Evolutionary conservation across 1,140 invertebrate genomes (phyloP).

Genomic region (Steinernema khuongi): DNA sequence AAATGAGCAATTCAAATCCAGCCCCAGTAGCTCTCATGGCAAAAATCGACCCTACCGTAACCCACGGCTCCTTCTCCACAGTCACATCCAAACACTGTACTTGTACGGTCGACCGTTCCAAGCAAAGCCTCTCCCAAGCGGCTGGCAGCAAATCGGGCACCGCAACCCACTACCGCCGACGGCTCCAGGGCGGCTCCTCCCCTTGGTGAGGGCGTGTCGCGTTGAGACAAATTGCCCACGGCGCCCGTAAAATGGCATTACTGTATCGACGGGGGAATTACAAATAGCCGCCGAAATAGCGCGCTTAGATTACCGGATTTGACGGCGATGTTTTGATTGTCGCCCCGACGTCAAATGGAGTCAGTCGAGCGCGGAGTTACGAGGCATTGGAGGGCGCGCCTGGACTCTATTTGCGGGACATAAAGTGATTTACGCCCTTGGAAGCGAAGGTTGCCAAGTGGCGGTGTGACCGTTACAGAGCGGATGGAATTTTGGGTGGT

Average conservation of each 20-base stretch:
- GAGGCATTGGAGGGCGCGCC: background rate
- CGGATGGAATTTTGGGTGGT: no score
- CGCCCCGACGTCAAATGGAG: background rate
- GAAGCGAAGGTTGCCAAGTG: no score
- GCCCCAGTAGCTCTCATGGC: no score
- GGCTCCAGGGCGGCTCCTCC: background rate
- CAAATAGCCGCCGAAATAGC: background rate
- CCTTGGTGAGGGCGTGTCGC: constrained; percentile 7
- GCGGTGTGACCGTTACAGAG: no score
- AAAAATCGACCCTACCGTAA: no score
- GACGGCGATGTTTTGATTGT: constrained; percentile 9
- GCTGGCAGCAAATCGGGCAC: no score
- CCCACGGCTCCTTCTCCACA: no score
- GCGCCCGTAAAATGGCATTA: constrained; percentile 15
- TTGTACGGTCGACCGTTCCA: no score
- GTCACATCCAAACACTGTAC: no score
- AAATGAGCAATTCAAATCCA: no score
- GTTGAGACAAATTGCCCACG: constrained; percentile 8
- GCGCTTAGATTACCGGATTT: constrained; percentile 8
- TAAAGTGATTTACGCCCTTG: background rate
- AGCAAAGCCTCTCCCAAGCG: no score
- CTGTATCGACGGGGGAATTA: background rate
- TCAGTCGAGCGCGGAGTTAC: background rate
- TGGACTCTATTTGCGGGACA: background rate
- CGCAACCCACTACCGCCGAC: background rate